Evolutionary conservation across 2,888 invertebrate genomes (phyloP), one percentile per base, ranked within the genome.

Genomic region (Hedya salicella): DNA sequence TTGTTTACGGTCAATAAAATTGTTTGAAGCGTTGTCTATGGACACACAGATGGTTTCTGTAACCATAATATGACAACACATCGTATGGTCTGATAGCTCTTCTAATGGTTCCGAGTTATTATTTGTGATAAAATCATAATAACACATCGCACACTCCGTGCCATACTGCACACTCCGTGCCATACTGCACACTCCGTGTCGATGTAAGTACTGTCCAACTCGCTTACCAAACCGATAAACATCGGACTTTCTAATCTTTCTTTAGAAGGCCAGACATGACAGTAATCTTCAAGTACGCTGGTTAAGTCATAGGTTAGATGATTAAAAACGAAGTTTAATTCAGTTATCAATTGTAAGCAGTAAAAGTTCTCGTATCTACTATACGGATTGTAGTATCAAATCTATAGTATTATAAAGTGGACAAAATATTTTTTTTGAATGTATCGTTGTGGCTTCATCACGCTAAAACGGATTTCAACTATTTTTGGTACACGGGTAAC

Each of bases 181-280:
- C 56, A 56, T 72, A 70, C 59, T 62, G 66, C 16, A 50, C 50
- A 46, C 46, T 42, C 16, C 40, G 61, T 54, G 66, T 57, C 36
- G 16, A 17, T 52, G 40, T 44, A 16, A 44, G 30, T 44, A 25
- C 61, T 54, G 54, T 61, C 52, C 61, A 52, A 52, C 39, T 53
- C 53, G 57, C 52, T 62, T 66, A 62, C 57, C 57, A 66, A 61
- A 69, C 69, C 67, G 71, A 78, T 82, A 85, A 77, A 73, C 73
- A 82, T 79, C 77, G 75, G 73, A 87, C 89, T 91, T 91, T 91
- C 89, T 90, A 88, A 88, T 86, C 80, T 82, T 76, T 75, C 73
- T 80, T 78, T 76, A 73, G 74, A 78, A 73, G 75, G 70, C 72
- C 72, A 79, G 77, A 82, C 81, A 78, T 82, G 83, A 83, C 83